Evolutionary conservation across 1,140 invertebrate genomes (phyloP), one percentile per base, ranked within the genome.

Genomic region (Telenomus remus): DNA sequence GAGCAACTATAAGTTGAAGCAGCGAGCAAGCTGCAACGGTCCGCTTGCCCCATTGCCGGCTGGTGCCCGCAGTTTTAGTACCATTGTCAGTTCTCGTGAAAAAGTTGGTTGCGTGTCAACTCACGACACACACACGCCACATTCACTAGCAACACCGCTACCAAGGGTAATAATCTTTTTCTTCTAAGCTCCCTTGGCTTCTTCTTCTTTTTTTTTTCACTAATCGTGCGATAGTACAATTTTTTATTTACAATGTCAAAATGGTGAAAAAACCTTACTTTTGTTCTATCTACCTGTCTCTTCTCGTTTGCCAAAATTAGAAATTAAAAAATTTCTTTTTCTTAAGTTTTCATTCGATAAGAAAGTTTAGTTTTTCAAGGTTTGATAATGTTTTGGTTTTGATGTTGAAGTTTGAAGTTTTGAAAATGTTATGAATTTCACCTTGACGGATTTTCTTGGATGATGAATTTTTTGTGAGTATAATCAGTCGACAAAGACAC

Each of bases 91-190:
- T 82, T 81, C 76, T 73, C 80, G 75, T 80, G 79, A 80, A 84
- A 84, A 81, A 82, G 79, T 74, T 77, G 79, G 78, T 85, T 79
- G 84, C 84, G 81, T 82, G 80, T 80, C 79, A 81, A 80, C 80
- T 72, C 69, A 75, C 72, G 71, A 82, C 74, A 78, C 72, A 79
- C 19, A 27, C 75, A 69, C 77, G 71, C 55, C 60, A 60, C 69
- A 53, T 48, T 74, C 53, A 65, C 76, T 63, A 53, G 63, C 64
- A 74, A 64, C 44, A 72, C 63, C 56, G 55, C 65, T 65, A 71
- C 79, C 79, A 75, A 56, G 81, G 80, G 75, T 82, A 82, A 81
- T 81, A 79, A 81, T 80, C 79, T 81, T 81, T 79, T 81, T 79
- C 79, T 75, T 75, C 66, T 75, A 66, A 69, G 51, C 53, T 65